These are phyloP conservation scores for Crotalus helleri DNA, from an alignment of 2,113 vertebrate species.

Conservation along the genomic window DNA sequence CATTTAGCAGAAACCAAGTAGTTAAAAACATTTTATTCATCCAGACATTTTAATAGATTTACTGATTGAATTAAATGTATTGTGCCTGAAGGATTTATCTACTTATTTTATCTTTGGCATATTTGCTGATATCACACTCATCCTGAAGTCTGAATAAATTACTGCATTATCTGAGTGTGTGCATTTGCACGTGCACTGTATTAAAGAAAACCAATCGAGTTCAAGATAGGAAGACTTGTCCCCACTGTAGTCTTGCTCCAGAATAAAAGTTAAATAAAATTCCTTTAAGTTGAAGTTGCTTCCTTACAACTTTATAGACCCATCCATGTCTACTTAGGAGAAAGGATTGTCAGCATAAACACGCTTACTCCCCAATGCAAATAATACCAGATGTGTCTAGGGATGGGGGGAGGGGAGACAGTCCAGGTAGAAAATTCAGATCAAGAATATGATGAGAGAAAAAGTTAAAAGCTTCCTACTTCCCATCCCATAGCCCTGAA, in stretches of 20 bases:
- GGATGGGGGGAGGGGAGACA: background rate
- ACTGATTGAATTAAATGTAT: background rate
- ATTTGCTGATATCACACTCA: background rate
- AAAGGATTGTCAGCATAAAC: background rate
- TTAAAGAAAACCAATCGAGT: background rate
- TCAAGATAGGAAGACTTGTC: background rate
- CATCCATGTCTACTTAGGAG: background rate
- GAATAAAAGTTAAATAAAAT: background rate
- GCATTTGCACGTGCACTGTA: background rate
- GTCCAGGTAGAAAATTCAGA: background rate
- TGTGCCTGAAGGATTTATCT: background rate
- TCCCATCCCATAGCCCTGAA: background rate
- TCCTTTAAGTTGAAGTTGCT: background rate
- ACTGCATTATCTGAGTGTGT: background rate
- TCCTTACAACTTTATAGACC: background rate
- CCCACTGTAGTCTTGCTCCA: background rate
- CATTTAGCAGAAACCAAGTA: background rate
- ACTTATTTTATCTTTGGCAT: background rate
- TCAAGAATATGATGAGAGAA: background rate
- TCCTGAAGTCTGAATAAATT: background rate
- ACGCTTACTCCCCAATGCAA: background rate
- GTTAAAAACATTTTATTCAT: background rate
- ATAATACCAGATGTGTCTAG: background rate
- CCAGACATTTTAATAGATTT: background rate
- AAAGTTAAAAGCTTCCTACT: background rate